Base-by-base conservation (phyloP, 2,888 invertebrate species). In the Sinopyrophorus schimmeli region DNA sequence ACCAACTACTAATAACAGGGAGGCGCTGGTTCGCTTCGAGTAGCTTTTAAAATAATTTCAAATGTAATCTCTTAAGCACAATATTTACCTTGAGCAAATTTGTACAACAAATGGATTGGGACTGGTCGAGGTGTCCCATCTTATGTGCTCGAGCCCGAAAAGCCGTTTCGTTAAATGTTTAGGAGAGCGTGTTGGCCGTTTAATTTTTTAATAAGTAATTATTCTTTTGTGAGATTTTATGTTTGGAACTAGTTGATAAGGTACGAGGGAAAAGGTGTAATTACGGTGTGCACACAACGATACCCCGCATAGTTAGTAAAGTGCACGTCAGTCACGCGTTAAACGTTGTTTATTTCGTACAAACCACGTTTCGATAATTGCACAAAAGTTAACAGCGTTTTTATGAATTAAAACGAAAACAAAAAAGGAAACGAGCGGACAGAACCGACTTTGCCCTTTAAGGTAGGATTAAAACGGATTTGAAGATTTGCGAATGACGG, bases 81-180 rank as follows among this genome's bases (percentile, higher is more conserved):
- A 65, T 66, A 64, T 65, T 67, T 64, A 56, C 57, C 28, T 47
- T 16, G 26, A 18, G 42, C 58, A 65, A 67, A 68, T 69, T 68
- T 68, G 68, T 66, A 65, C 65, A 65, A 65, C 68, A 70, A 70
- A 70, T 69, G 69, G 69, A 68, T 64, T 69, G 62, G 63, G 66
- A 66, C 67, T 53, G 54, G 44, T n/a, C 49, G 53, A 60, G 60
- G 62, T 62, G 62, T 61, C 58, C 52, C 40, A 20, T 47, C 46
- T 39, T 42, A 54, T 53, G 53, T 49, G 48, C n/a, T 32, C 11
- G 10, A 28, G 18, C 14, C 18, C 39, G 28, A 39, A 39, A 20
- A 39, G 10, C 17, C 18, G 2, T n/a, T 27, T 38, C 16, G 16
- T 34, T 34, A 9, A 17, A 18, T 24, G 24, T 7, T 24, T 24